Percentiles rank a stretch among this genome's conserved stretches.
These are phyloP conservation scores for Drosophila ficusphila DNA, from an alignment of 1,140 invertebrate species.

Conservation along the genomic window DNA sequence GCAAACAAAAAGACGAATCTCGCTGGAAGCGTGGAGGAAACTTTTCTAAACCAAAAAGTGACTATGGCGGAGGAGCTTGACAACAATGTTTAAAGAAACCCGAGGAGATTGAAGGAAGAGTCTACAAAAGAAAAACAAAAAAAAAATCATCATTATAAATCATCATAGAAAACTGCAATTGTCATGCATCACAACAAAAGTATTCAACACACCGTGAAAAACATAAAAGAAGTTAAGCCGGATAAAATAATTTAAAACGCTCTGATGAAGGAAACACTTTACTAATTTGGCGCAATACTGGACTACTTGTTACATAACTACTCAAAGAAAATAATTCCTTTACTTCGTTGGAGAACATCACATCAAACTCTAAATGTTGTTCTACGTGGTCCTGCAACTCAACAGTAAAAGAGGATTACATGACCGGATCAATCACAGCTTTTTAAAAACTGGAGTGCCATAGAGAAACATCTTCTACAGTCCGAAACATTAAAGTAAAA, in stretches of 20 bases:
- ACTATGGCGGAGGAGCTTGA: not conserved
- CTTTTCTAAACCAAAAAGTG: too few species aligned
- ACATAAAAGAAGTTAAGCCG: not conserved
- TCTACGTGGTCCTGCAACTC: too few species aligned
- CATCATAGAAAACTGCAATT: not conserved
- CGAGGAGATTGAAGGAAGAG: not conserved
- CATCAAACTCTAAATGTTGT: too few species aligned
- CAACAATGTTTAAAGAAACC: not conserved
- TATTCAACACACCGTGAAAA: not conserved
- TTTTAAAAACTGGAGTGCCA: too few species aligned
- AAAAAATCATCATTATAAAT: not conserved
- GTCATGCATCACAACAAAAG: not conserved
- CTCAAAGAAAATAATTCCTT: too few species aligned
- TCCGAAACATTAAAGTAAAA: too few species aligned
- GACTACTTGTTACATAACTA: too few species aligned
- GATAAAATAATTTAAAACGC: not conserved
- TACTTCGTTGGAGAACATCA: too few species aligned
- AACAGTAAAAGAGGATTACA: too few species aligned
- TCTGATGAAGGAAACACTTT: not conserved
- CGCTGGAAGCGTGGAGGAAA: not conserved
- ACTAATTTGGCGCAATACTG: not conserved
- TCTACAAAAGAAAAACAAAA: not conserved
- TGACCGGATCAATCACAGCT: too few species aligned
- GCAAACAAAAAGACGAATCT: not conserved
- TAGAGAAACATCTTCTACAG: too few species aligned